phyloP scores from a whole-genome alignment of 2,888 invertebrate species.

The Thereva nobilitata region DNA sequence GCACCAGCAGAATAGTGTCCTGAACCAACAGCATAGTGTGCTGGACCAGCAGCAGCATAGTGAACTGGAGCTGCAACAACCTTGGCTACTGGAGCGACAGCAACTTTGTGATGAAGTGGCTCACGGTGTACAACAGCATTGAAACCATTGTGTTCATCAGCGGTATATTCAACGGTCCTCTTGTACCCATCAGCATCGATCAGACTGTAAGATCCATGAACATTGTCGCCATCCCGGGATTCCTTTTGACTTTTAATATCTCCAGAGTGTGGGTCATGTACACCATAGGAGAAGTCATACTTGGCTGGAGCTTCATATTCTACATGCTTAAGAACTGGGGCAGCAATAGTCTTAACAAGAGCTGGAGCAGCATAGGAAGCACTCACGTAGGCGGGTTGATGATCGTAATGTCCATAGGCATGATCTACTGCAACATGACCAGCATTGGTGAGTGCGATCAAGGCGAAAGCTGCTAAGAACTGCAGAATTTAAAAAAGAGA shows the following conservation, averaged over 20 bases:
- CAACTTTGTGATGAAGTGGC: conserved; percentile 50
- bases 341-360: conserved; percentile 29
- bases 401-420: conserved; percentile 33
- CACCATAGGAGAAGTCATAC: conserved; percentile 60
- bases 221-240: conserved; percentile 60
- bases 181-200: conserved; percentile 62
- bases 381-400: conserved; percentile 22
- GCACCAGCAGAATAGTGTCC: conserved; percentile 17
- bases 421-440: conserved; percentile 32
- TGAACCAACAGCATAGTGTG: conserved; percentile 13
- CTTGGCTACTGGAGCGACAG: conserved; percentile 43
- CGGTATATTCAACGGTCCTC: conserved; percentile 62
- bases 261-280: conserved; percentile 61
- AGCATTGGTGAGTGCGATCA: conserved; percentile 19
- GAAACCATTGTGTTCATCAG: conserved; percentile 62
- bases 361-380: conserved; percentile 29
- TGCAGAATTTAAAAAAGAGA: conserved; percentile 22
- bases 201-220: conserved; percentile 61
- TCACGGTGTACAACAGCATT: conserved; percentile 63
- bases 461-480: conserved; percentile 38
- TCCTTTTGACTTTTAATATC: conserved; percentile 62
- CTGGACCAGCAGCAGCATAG: conserved; percentile 13
- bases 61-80: conserved; percentile 35
- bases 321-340: conserved; percentile 43
- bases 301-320: conserved; percentile 52